Evolutionary conservation across 2,888 invertebrate species (phyloP), one percentile per base, ranked within the genome.

Genomic region (Perizoma flavofasciatum): DNA sequence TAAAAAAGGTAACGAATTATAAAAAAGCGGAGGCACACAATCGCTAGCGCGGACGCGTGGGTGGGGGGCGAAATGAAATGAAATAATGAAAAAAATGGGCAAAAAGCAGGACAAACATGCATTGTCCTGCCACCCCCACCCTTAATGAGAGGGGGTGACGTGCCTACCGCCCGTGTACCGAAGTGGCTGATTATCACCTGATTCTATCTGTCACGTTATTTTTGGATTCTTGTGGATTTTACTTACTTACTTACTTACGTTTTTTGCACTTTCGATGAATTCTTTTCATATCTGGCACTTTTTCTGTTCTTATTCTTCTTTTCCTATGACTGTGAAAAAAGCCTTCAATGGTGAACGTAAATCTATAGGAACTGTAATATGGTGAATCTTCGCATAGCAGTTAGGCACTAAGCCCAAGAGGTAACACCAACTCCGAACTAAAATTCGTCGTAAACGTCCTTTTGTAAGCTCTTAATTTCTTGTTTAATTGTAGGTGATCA

Each of bases 1-100:
- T 92, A 91, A 92, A 91, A 92, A 91, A 91, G 88, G 90, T 92
- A 91, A 89, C 91, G 91, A 91, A 92, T 91, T 90, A 91, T 92
- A 92, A 92, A 91, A 92, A 91, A 89, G 82, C 84, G 88, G 85
- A 85, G 88, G 88, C 88, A 82, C 85, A 88, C 91, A 90, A 89
- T 90, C 90, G 89, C 87, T 85, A 85, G 89, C 89, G 91, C 88
- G 90, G 88, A 89, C 88, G 90, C 88, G 90, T 85, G 86, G 89
- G 78, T 79, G 91, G 91, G 81, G 90, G 90, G 90, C 82, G 91
- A 90, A 91, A 92, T 92, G 91, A 91, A 91, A 92, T 92, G 92
- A 91, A 91, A 91, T 91, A 91, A 92, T 92, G 92, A 90, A 92
- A 91, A 91, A 92, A 92, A 92, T 91, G 91, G 89, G 83, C 90